phyloP scores from a whole-genome alignment of 1,140 invertebrate genomes.

The Brevipalpus yothersi region DNA sequence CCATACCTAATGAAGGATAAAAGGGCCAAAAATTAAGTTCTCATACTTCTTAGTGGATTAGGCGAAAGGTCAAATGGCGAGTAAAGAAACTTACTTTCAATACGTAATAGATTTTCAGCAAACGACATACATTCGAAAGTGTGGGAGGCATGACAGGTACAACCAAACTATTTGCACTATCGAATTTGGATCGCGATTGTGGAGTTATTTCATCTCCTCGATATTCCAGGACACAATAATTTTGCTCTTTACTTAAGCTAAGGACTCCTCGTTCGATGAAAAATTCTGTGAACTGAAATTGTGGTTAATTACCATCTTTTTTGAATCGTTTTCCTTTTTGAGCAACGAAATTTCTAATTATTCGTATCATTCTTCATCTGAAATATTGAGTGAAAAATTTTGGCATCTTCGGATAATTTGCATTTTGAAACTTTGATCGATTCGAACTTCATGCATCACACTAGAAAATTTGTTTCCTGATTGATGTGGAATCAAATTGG shows the following conservation, averaged over 20 bases:
- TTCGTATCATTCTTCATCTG: too few species aligned
- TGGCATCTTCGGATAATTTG: too few species aligned
- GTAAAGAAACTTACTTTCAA: conserved; percentile 32
- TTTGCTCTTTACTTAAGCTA: conserved; percentile 41
- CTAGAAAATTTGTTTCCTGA: too few species aligned
- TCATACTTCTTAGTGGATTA: neutral
- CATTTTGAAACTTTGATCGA: too few species aligned
- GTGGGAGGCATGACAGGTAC: conserved; percentile 56
- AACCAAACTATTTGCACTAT: conserved; percentile 36
- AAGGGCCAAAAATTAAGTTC: neutral
- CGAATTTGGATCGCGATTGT: conserved; percentile 31
- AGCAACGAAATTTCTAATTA: too few species aligned
- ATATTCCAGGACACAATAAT: conserved; percentile 45
- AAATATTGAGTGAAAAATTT: too few species aligned
- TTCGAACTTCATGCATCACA: too few species aligned
- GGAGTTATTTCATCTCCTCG: conserved; percentile 34
- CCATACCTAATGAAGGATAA: conserved; percentile 28
- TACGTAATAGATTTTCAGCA: conserved; percentile 53
- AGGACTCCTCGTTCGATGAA: conserved; percentile 53
- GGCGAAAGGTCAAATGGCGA: conserved; percentile 1
- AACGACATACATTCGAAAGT: conserved; percentile 38
- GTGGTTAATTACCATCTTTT: too few species aligned
- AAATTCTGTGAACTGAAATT: conserved; percentile 41
- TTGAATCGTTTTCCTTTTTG: too few species aligned
- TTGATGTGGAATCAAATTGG: too few species aligned